Conservation (phyloP, 2,113 vertebrate genomes). For the Syrmaticus mikado region DNA sequence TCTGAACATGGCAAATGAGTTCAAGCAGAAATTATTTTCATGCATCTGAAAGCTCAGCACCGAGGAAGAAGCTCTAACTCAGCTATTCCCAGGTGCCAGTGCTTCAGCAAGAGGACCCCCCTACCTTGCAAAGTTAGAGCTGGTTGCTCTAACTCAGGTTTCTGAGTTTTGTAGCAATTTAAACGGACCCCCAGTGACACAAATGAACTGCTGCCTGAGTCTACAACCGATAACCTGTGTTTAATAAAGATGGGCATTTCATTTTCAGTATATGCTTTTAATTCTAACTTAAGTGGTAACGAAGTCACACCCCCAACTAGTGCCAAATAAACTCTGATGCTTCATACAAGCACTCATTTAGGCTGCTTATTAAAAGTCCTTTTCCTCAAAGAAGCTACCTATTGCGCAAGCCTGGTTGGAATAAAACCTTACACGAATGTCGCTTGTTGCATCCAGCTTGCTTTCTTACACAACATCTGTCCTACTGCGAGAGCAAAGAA, state of each 20-base stretch:
- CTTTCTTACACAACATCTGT: slow-evolving; percentile 15
- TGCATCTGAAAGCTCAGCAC: neutral
- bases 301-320: neutral
- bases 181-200: neutral
- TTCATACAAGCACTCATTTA: neutral
- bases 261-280: neutral
- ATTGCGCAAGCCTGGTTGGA: slow-evolving; percentile 5
- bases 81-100: neutral
- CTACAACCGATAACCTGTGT: neutral
- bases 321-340: neutral
- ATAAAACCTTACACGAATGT: neutral
- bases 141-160: too few relatives aligned
- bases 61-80: neutral
- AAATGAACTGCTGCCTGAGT: neutral
- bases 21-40: neutral
- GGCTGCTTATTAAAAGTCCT: neutral
- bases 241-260: neutral
- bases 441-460: neutral
- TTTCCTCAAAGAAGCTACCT: neutral
- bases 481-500: neutral
- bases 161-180: neutral
- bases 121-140: neutral
- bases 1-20: neutral
- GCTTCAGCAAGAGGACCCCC: neutral
- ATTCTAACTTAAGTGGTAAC: neutral